Evolutionary conservation across 2,113 vertebrate species (phyloP).

Genomic region (Loxodonta africana): DNA sequence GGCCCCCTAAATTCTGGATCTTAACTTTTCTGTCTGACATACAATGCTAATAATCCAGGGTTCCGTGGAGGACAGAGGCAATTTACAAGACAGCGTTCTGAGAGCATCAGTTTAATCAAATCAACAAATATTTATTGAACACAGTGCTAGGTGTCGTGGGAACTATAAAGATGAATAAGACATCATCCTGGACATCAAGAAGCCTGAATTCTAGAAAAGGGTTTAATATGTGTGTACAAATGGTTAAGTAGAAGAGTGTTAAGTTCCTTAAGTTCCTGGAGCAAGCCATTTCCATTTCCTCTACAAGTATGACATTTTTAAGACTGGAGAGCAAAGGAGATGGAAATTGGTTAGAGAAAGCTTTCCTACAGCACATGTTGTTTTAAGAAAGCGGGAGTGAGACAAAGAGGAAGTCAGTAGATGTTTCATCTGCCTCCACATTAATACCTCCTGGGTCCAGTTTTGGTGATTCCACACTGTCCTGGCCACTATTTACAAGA

Average conservation of each 20-base stretch:
- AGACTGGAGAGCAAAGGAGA: slow-evolving; percentile 27
- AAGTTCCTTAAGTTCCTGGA: slow-evolving; percentile 24
- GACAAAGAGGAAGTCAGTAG: background rate
- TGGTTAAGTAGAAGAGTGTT: background rate
- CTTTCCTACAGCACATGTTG: background rate
- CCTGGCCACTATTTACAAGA: slow-evolving; percentile 72
- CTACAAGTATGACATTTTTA: background rate
- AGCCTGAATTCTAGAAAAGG: background rate
- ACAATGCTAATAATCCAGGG: background rate
- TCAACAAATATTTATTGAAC: slow-evolving; percentile 7
- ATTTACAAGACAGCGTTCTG: background rate
- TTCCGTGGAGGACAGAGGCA: background rate
- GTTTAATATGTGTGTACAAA: background rate
- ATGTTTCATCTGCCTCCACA: background rate
- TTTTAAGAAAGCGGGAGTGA: background rate
- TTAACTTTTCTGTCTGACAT: background rate
- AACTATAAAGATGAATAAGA: slow-evolving; percentile 5
- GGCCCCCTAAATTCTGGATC: background rate
- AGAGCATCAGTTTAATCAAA: slow-evolving; percentile 48
- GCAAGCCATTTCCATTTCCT: slow-evolving; percentile 30
- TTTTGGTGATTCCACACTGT: slow-evolving; percentile 64
- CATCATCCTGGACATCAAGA: background rate
- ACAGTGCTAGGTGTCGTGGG: background rate
- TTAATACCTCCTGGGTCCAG: slow-evolving; percentile 49
- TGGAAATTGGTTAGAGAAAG: background rate